Percentiles rank a stretch among this genome's conserved stretches.
Conservation (phyloP, 2,797 vertebrate genomes). For the Microhierax caerulescens region DNA sequence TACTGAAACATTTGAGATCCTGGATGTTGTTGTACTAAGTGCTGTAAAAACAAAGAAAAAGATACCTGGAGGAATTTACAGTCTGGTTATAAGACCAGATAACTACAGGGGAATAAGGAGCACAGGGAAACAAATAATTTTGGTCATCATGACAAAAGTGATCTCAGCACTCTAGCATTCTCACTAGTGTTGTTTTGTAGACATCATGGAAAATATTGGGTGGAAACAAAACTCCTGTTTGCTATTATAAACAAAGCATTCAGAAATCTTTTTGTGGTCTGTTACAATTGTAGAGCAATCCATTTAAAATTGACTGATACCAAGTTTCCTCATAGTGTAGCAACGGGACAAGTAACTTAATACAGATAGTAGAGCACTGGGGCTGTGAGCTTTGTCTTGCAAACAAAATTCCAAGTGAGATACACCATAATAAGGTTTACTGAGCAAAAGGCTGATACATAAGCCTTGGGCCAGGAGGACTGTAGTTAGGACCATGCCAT, state of each 20-base stretch:
- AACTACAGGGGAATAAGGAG: not conserved
- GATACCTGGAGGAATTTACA: not conserved
- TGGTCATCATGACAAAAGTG: not conserved
- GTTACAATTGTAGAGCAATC: not conserved
- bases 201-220: slow-evolving; percentile 23
- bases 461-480: not conserved
- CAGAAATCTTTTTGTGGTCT: slow-evolving; percentile 39
- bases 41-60: not conserved
- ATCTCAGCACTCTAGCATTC: slow-evolving; percentile 19
- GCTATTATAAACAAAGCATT: not conserved
- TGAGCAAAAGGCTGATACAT: not conserved
- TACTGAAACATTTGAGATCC: not conserved
- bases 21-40: not conserved
- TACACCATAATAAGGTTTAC: not conserved
- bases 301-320: slow-evolving; percentile 13
- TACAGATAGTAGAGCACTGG: not conserved
- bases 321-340: slow-evolving; percentile 10
- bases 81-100: not conserved
- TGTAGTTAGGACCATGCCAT: not conserved
- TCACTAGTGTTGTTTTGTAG: not conserved
- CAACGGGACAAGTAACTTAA: not conserved
- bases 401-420: not conserved
- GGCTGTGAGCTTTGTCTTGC: not conserved
- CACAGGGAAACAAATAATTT: not conserved
- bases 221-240: slow-evolving; percentile 30